Evolutionary conservation across 2,888 invertebrate species (phyloP), one percentile per base, ranked within the genome.

Genomic region (Aromia moschata): DNA sequence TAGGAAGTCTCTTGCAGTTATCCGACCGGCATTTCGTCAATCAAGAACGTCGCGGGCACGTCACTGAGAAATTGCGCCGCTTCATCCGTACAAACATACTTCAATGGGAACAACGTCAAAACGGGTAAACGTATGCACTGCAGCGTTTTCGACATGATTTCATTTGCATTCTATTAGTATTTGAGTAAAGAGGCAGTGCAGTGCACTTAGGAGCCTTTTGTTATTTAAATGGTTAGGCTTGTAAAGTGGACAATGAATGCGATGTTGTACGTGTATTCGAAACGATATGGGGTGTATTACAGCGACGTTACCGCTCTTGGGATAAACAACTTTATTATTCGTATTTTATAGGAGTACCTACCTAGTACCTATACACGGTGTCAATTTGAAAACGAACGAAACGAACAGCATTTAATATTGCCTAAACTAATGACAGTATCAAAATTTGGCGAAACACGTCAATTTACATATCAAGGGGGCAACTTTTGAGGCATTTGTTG

Each of bases 31-130:
- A 14, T 49, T 49, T 49, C 25, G 49, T 49, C 49, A 49, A 38
- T 49, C 49, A 38, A 30, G 38, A 49, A 49, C 25, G 38, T 49
- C 49, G 30, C 15, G 10, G 2, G 49, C 25, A 20, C 15, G 38
- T 38, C 49, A 49, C 20, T 20, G 47, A 44, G 53, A 43, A 47
- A 58, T 53, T 57, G 51, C 37, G 46, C 45, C 47, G 43, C 52
- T 41, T 52, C 53, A 49, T 58, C 47, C 52, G 46, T 58, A 53
- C 56, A 54, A 56, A 53, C 45, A 37, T 56, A 56, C 51, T 59
- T 62, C 56, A 56, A 58, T 49, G 58, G 41, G 58, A 59, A 62
- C 59, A 56, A 62, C 59, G 56, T 62, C 58, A 59, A 54, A 52
- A 40, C 31, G 41, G 36, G 20, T 38, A 41, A 41, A 62, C 54